Conservation (phyloP, 2,888 invertebrate genomes). For the Drymonia ruficornis region DNA sequence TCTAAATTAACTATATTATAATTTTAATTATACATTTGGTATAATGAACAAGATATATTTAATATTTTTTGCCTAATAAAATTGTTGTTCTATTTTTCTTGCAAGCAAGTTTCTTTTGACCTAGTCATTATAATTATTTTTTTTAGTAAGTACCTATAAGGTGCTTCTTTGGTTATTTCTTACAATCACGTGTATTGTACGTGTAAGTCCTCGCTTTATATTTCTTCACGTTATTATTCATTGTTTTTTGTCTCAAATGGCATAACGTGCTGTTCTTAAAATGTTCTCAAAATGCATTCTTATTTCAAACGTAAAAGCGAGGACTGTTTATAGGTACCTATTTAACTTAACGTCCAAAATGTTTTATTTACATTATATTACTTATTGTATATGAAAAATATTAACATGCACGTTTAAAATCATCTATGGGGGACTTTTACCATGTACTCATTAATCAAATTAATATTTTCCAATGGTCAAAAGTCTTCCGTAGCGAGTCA, state of each 20-base stretch:
- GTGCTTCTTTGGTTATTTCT: constrained; percentile 27
- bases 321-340: constrained; percentile 10
- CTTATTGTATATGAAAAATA: constrained; percentile 2
- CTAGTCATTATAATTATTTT: constrained; percentile 28
- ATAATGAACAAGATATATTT: too few relatives aligned
- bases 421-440: constrained; percentile 33
- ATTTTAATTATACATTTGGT: not conserved
- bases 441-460: constrained; percentile 29
- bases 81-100: constrained; percentile 17
- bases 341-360: constrained; percentile 45
- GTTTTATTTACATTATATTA: constrained; percentile 45
- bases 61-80: not conserved
- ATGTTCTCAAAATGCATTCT: too few relatives aligned
- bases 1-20: not conserved
- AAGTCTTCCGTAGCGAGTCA: constrained; percentile 42
- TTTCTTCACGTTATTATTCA: not conserved
- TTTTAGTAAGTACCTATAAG: constrained; percentile 24
- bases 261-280: too few relatives aligned
- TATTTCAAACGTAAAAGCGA: not conserved
- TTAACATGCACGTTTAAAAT: constrained; percentile 38
- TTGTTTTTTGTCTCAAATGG: too few relatives aligned
- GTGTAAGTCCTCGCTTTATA: constrained; percentile 19
- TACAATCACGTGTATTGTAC: constrained; percentile 17
- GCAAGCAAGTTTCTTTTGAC: constrained; percentile 36
- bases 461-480: constrained; percentile 22